Base-by-base conservation (phyloP, 2,113 vertebrate genomes). In the Solea senegalensis region DNA sequence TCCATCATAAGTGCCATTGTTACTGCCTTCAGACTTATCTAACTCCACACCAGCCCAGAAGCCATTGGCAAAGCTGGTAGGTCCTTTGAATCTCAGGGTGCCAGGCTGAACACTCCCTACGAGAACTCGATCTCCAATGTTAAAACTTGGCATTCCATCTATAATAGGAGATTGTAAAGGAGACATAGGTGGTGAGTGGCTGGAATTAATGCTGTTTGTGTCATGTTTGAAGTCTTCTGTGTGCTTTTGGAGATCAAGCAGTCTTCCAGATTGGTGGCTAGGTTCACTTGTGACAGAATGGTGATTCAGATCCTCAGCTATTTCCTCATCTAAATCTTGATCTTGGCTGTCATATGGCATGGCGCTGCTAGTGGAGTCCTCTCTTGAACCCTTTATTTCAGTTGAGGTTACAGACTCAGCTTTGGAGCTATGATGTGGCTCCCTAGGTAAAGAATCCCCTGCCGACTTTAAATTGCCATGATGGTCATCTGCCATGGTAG, bases 11-110 rank as follows among this genome's bases (percentile, higher is more conserved):
- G 94, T 96, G 55, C 98, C 98, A 10, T 95, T 94, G 79, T 98
- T 98, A 85, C 95, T 97, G 48, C 98, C 98, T 90, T 98, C 96
- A 51, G 96, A 93, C 72, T 95, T 92, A 74, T 98, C 97, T 72
- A 98, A 86, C 83, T 98, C 97, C 48, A 98, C 96, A 0, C 98
- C 98, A 39, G 96, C 96, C 98, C 97, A 98, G 89, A 96, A 95
- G 4, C 97, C 97, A 83, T 95, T 94, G 34, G 96, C 96, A 87
- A 99, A 98, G 61, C 90, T 92, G 46, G 97, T 97, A 13, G 88
- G 81, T 9, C 97, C 98, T 92, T 98, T 98, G 87, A 98, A 98
- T 65, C 91, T 87, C 46, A 99, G 71, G 0, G 92, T 98, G 44
- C 98, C 98, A 44, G 96, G 96, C 15, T 98, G 96, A 59, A 98